Conservation (phyloP, 2,888 invertebrate species). For the Idaea dimidiata region DNA sequence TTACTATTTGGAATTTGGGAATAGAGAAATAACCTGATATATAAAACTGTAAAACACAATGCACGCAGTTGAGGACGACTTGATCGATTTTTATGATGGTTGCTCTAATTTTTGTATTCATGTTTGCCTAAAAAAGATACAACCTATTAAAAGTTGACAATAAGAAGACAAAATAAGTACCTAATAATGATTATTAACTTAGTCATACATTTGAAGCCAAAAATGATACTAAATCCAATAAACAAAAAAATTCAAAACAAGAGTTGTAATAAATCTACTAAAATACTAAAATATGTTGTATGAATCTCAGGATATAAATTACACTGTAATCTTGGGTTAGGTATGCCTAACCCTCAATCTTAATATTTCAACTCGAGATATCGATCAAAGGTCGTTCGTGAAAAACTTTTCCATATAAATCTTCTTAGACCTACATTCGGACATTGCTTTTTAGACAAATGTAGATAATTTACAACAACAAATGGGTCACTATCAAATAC, state of each 20-base stretch:
- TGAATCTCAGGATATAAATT: not conserved
- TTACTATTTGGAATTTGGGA: not conserved
- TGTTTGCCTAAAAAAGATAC: no score
- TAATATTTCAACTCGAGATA: not conserved
- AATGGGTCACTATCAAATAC: no score
- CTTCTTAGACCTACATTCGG: not conserved
- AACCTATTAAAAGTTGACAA: no score
- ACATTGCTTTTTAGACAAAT: not conserved
- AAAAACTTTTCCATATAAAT: not conserved
- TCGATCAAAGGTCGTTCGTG: not conserved
- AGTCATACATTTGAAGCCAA: no score
- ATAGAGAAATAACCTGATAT: not conserved
- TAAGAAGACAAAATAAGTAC: no score
- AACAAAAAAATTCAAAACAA: not conserved
- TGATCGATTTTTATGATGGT: no score
- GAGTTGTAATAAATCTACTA: not conserved
- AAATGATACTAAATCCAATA: no score
- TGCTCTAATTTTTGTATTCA: no score
- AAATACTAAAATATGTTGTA: not conserved
- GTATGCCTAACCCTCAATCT: not conserved
- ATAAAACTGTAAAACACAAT: no score
- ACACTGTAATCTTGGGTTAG: not conserved
- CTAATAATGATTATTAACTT: no score
- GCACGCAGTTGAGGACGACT: no score
- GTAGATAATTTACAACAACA: not conserved